These are phyloP conservation scores for Caenorhabditis sulstoni DNA, from an alignment of 2,888 invertebrate species.

Conservation along the genomic window DNA sequence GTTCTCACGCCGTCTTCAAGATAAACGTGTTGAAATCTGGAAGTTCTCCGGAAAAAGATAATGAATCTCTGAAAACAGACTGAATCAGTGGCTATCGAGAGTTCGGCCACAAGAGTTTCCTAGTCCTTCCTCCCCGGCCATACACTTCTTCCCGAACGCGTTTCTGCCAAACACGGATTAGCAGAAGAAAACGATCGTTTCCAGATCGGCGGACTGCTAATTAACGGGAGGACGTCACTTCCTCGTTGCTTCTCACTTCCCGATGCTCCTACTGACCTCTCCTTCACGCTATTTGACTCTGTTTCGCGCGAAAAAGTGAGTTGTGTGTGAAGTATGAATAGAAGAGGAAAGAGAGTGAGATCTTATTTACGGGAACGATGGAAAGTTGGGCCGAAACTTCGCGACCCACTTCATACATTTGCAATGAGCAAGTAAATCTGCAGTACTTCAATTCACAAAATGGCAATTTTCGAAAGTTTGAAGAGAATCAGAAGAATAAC, in stretches of 20 bases:
- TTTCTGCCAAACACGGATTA: too few species aligned
- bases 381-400: slow-evolving; percentile 21
- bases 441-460: not conserved
- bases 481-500: not conserved
- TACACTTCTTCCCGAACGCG: not conserved
- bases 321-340: too few species aligned
- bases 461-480: slow-evolving; percentile 14
- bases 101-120: not conserved
- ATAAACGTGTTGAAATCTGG: too few species aligned
- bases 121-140: not conserved
- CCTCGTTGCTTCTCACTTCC: slow-evolving; percentile 3
- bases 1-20: too few species aligned
- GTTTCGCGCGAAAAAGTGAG: too few species aligned
- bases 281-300: slow-evolving; percentile 6
- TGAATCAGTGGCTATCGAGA: too few species aligned
- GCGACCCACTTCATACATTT: slow-evolving; percentile 37
- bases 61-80: too few species aligned
- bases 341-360: too few species aligned
- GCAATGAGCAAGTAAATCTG: slow-evolving; percentile 10
- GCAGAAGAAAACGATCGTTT: slow-evolving; percentile 11
- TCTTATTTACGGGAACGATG: too few species aligned
- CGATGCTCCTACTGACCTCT: slow-evolving; percentile 5
- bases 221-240: slow-evolving; percentile 32
- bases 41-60: too few species aligned
- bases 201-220: slow-evolving; percentile 40